Evolutionary conservation across 2,888 invertebrate genomes (phyloP), one percentile per base, ranked within the genome.

Genomic region (Entomobrya multifasciata): DNA sequence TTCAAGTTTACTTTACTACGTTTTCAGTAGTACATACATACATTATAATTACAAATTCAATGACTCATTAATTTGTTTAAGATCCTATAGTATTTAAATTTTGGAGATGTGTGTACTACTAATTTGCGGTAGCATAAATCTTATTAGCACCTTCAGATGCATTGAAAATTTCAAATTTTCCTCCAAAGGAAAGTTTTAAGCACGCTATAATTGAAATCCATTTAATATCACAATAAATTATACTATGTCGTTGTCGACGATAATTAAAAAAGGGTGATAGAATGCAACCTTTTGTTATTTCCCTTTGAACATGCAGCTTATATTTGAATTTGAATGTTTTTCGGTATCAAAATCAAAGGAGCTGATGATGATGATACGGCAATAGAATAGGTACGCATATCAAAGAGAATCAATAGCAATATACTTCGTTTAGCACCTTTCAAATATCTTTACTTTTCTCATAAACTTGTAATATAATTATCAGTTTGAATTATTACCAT

Each of bases 401-500:
- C 22, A 67, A 67, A 44, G 20, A 67, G 67, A 44, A 25, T 47
- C 67, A 67, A 47, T 47, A 67, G 44, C 67, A 67, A 17, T 67
- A n/a, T n/a, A n/a, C n/a, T 47, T 44, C 20, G 15, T 67, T 67
- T 67, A 67, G 67, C 67, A 67, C 67, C 22, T 67, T 67, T 22
- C 47, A 41, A 44, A 20, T 0, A 4, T n/a, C n/a, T 47, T 67
- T 67, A 47, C 20, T 65, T 65, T 65, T 65, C 36, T 36, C 22
- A 10, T 36, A 10, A 60, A 62, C 17, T 22, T 67, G 13, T 44
- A 36, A 17, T 36, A 20, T 8, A 17, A 44, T 67, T 67, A 20
- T n/a, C 17, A 11, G 11, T n/a, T 25, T 36, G 17, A n/a, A n/a
- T n/a, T 13, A 62, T 36, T 36, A 62, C 36, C 62, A 62, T 62